Conservation (phyloP, 2,113 vertebrate genomes). For the Equus przewalskii region DNA sequence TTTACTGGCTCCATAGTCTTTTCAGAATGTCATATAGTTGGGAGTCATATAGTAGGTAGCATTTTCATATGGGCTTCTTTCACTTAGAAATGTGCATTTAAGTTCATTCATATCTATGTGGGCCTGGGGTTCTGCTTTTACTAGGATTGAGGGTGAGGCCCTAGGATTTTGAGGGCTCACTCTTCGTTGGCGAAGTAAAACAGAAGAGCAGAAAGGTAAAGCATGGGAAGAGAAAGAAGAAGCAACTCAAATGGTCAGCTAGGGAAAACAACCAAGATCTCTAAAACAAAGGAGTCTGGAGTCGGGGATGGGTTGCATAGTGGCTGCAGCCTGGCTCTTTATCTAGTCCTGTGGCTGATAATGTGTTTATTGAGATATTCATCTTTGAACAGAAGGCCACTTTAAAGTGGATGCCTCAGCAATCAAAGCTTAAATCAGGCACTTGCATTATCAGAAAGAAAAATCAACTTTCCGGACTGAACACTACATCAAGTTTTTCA, state of each 20-base stretch:
- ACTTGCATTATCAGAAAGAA: background rate
- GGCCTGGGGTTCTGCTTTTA: background rate
- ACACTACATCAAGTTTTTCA: background rate
- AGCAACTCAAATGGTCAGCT: background rate
- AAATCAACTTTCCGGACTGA: background rate
- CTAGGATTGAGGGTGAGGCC: background rate
- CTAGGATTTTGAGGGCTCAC: background rate
- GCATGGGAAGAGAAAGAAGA: background rate
- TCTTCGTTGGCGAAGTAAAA: background rate
- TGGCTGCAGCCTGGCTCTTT: background rate
- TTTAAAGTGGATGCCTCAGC: background rate
- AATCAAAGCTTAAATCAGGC: background rate
- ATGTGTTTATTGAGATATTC: background rate
- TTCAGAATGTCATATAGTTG: background rate
- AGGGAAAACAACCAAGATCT: background rate
- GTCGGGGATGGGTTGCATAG: too few relatives aligned
- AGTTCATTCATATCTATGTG: background rate
- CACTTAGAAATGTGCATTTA: background rate
- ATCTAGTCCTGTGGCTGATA: background rate
- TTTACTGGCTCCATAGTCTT: background rate
- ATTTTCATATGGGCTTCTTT: background rate
- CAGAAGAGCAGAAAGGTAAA: background rate
- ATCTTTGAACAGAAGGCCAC: background rate
- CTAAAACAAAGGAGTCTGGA: background rate
- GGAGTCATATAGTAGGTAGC: background rate